These are phyloP conservation scores for Eupithecia dodoneata DNA, from an alignment of 2,888 invertebrate species.

Conservation along the genomic window DNA sequence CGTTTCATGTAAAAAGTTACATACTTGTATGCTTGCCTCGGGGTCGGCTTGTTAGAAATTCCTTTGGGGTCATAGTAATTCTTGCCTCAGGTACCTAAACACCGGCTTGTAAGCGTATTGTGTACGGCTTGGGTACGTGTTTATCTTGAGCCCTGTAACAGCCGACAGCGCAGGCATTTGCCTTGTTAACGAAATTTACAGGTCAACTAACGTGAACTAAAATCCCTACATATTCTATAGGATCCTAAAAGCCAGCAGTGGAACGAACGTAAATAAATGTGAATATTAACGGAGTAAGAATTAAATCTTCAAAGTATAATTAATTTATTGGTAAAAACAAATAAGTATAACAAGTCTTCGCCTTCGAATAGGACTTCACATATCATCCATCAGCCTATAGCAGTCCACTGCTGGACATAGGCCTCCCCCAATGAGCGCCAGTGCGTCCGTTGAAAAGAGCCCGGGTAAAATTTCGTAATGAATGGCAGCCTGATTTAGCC, in stretches of 20 bases:
- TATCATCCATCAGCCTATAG: no score
- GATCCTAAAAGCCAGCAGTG: not conserved
- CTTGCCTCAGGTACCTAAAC: not conserved
- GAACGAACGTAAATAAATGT: no score
- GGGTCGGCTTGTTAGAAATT: slow-evolving; percentile 23
- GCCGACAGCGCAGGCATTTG: not conserved
- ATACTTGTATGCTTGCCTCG: slow-evolving; percentile 13
- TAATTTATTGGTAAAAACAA: no score
- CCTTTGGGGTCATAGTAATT: slow-evolving; percentile 15
- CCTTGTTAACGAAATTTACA: not conserved
- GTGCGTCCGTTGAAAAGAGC: no score
- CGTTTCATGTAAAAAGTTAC: slow-evolving; percentile 21
- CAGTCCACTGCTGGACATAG: no score
- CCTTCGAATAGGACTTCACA: no score
- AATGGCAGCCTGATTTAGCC: no score
- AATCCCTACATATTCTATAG: not conserved
- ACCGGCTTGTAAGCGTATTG: not conserved
- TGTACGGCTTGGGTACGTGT: not conserved
- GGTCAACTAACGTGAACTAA: not conserved
- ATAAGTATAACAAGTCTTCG: no score
- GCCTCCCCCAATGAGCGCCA: no score
- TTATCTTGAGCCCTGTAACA: not conserved
- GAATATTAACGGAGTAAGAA: not conserved
- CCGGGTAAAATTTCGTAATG: no score
- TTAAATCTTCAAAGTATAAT: not conserved